Evolutionary conservation across 2,797 vertebrate species (phyloP).

Genomic region (Salarias fasciatus): DNA sequence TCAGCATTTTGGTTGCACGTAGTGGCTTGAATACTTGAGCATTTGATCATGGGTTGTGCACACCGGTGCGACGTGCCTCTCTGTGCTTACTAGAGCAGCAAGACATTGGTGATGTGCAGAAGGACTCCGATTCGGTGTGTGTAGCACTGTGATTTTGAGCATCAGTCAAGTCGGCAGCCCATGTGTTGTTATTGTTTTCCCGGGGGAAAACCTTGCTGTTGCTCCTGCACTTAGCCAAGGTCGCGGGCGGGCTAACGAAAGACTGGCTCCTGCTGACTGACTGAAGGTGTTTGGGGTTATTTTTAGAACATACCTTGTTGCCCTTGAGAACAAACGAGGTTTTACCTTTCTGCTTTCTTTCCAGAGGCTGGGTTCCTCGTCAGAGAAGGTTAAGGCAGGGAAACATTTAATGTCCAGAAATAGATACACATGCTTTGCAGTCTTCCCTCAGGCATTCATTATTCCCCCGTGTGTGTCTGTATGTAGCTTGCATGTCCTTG

Average conservation of each 20-base stretch:
- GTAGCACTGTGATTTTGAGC: slow-evolving; percentile 28
- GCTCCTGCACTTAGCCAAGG: slow-evolving; percentile 64
- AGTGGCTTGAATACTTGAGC: slow-evolving; percentile 1
- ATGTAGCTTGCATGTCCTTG: neutral
- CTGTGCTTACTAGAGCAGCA: slow-evolving; percentile 16
- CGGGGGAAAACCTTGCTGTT: slow-evolving; percentile 40
- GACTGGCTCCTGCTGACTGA: slow-evolving; percentile 49
- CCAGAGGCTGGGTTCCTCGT: slow-evolving; percentile 24
- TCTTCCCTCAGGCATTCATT: slow-evolving; percentile 12
- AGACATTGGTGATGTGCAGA: slow-evolving; percentile 26
- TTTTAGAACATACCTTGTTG: slow-evolving; percentile 59
- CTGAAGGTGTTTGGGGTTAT: slow-evolving; percentile 66
- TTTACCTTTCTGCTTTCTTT: slow-evolving; percentile 54
- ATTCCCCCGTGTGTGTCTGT: slow-evolving; percentile 28
- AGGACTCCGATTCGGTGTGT: slow-evolving; percentile 50
- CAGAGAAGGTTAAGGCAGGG: slow-evolving; percentile 43
- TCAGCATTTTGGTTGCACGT: neutral
- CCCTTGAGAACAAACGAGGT: slow-evolving; percentile 57
- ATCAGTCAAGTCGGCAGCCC: slow-evolving; percentile 41
- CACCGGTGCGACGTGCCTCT: slow-evolving; percentile 18
- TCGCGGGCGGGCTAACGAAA: slow-evolving; percentile 55
- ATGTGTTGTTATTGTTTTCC: slow-evolving; percentile 52
- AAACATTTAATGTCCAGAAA: slow-evolving; percentile 54
- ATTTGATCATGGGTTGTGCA: slow-evolving; percentile 10
- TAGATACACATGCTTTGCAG: slow-evolving; percentile 33